Conservation (phyloP, 2,888 invertebrate species). For the Ichneumoninae sp. region DNA sequence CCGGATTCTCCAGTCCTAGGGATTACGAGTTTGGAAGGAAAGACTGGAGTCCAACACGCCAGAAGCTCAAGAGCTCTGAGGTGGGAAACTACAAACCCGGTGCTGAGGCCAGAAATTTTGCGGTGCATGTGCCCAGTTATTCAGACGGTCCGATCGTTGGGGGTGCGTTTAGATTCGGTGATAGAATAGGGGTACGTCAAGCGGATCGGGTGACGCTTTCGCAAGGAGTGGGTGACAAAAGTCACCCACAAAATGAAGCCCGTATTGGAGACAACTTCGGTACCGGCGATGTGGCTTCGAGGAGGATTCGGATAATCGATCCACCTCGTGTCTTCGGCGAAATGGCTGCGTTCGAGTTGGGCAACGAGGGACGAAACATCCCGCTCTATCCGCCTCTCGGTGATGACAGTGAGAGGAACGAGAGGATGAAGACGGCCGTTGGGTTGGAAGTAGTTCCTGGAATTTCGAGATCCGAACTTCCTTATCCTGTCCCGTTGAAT, state of each 20-base stretch:
- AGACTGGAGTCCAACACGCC: not conserved
- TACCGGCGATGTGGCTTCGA: not conserved
- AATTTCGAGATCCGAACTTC: not conserved
- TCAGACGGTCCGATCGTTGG: not conserved
- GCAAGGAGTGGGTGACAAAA: not conserved
- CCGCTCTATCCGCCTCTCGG: slow-evolving; percentile 61
- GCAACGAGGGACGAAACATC: slow-evolving; percentile 37
- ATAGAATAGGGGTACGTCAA: slow-evolving; percentile 33
- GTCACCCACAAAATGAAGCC: not conserved
- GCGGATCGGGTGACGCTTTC: slow-evolving; percentile 29
- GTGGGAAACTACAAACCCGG: not conserved
- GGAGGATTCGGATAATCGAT: not conserved
- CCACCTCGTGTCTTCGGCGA: slow-evolving; percentile 47
- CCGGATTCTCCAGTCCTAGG: slow-evolving; percentile 17
- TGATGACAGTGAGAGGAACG: slow-evolving; percentile 41
- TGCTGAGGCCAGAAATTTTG: not conserved
- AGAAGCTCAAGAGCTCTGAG: slow-evolving; percentile 16
- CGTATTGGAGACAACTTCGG: not conserved
- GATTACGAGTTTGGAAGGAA: not conserved
- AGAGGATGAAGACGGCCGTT: not conserved
- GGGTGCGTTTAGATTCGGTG: slow-evolving; percentile 45
- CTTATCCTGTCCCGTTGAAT: not conserved
- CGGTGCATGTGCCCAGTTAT: not conserved
- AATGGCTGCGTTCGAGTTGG: slow-evolving; percentile 59
- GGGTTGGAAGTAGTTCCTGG: not conserved